These are phyloP conservation scores for Aphyosemion australe DNA, from an alignment of 2,113 vertebrate species.

Conservation along the genomic window DNA sequence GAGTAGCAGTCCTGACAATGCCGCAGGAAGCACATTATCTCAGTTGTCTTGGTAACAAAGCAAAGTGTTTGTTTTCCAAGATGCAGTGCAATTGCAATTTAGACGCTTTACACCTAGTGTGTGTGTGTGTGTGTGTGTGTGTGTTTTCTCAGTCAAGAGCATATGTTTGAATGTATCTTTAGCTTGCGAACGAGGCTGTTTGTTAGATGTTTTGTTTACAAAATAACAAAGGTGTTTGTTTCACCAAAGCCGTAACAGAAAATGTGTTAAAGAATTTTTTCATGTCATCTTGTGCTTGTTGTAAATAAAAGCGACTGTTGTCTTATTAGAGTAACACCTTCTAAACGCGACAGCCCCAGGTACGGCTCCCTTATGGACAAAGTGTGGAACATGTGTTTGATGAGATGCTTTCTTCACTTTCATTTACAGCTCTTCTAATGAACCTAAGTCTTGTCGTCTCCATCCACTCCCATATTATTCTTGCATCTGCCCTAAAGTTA, in stretches of 20 bases:
- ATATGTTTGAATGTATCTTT: constrained; percentile 83
- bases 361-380: constrained; percentile 65
- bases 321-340: constrained; percentile 79
- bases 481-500: constrained; percentile 54
- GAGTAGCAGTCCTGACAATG: constrained; percentile 70
- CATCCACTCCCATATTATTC: constrained; percentile 37
- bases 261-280: constrained; percentile 76
- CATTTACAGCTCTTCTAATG: constrained; percentile 63
- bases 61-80: constrained; percentile 84
- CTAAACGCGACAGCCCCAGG: constrained; percentile 71
- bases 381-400: constrained; percentile 71
- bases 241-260: constrained; percentile 75
- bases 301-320: constrained; percentile 75
- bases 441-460: constrained; percentile 35
- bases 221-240: constrained; percentile 80
- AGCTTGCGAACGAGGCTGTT: constrained; percentile 77
- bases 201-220: constrained; percentile 80
- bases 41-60: constrained; percentile 85
- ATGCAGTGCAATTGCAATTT: constrained; percentile 81
- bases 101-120: constrained; percentile 82
- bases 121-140: constrained; percentile 30
- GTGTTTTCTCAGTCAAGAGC: constrained; percentile 64
- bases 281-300: constrained; percentile 51
- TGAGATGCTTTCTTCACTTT: constrained; percentile 57
- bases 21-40: constrained; percentile 80